These are phyloP conservation scores for Lumbricus terrestris DNA, from an alignment of 2,888 invertebrate species.

Conservation along the genomic window DNA sequence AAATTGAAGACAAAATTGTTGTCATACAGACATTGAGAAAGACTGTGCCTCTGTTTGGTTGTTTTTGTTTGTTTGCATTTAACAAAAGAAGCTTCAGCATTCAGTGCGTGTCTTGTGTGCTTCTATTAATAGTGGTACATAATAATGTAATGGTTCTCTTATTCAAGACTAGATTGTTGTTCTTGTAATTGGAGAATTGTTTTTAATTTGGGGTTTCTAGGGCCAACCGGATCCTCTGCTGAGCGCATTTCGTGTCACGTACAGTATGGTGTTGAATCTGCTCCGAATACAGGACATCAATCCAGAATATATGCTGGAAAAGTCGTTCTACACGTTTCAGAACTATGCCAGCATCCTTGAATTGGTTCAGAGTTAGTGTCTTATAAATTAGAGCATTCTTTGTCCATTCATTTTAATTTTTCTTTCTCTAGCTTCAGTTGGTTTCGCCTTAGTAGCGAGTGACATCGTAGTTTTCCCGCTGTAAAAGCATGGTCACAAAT, in stretches of 20 bases:
- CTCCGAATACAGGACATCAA: constrained; percentile 97
- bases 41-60: neutral
- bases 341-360: constrained; percentile 92
- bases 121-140: neutral
- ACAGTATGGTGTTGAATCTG: constrained; percentile 97
- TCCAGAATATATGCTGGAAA: constrained; percentile 97
- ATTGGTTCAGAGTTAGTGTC: constrained; percentile 67
- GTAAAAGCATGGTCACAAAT: too few relatives aligned
- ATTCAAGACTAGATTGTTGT: neutral
- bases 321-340: constrained; percentile 98
- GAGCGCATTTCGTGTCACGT: constrained; percentile 97
- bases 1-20: too few relatives aligned
- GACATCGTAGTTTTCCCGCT: too few relatives aligned
- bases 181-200: neutral
- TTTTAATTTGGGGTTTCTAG: constrained; percentile 64
- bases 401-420: neutral
- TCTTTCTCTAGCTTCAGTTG: neutral
- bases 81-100: neutral
- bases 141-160: neutral
- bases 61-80: neutral
- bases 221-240: constrained; percentile 95
- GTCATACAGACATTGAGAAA: too few relatives aligned
- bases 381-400: neutral
- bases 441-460: too few relatives aligned
- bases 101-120: neutral